These are phyloP conservation scores for Microtus richardsoni DNA, from an alignment of 2,113 vertebrate genomes.

Conservation along the genomic window DNA sequence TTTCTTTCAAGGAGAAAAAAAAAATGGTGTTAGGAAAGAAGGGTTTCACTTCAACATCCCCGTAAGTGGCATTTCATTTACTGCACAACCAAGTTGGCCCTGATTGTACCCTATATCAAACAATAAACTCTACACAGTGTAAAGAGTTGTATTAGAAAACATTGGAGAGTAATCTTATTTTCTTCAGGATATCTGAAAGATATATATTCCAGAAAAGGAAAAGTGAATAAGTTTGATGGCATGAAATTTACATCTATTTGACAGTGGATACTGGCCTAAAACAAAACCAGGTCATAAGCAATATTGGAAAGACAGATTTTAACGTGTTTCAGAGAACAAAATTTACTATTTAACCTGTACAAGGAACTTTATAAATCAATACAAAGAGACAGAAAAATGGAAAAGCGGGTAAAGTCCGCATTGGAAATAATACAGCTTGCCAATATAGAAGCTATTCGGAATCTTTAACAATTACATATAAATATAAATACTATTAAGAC, in stretches of 20 bases:
- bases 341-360: neutral
- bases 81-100: neutral
- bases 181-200: neutral
- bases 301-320: neutral
- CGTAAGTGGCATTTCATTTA: neutral
- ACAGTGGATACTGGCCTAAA: neutral
- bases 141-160: neutral
- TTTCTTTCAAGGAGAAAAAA: neutral
- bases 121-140: neutral
- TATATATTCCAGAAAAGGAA: constrained; percentile 3
- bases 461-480: neutral
- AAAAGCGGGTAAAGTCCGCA: neutral
- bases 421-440: neutral
- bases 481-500: constrained; percentile 13
- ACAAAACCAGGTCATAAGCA: neutral
- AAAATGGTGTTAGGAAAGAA: neutral
- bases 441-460: neutral
- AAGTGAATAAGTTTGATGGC: neutral
- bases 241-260: neutral
- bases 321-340: constrained; percentile 12
- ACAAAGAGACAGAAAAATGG: neutral
- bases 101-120: neutral
- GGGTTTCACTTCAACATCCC: neutral
- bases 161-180: neutral
- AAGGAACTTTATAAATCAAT: neutral